Conservation (phyloP, 2,888 invertebrate species). For the Drosophila acutilabella region DNA sequence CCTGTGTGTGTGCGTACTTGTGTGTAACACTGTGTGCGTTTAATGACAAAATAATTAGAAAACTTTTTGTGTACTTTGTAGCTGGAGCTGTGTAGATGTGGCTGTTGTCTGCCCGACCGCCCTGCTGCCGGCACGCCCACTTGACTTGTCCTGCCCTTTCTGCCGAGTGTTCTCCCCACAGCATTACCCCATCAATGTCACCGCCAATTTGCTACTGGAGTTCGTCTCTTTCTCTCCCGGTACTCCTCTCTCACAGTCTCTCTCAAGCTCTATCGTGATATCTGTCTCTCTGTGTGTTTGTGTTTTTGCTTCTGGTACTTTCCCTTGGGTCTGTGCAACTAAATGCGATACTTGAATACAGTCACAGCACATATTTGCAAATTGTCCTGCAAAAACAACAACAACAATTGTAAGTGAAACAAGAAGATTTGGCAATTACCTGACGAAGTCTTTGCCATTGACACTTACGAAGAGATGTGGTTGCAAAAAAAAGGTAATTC, state of each 20-base stretch:
- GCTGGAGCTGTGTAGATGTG: constrained; percentile 62
- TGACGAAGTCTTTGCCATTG: constrained; percentile 57
- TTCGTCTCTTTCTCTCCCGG: constrained; percentile 19
- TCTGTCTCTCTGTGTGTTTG: constrained; percentile 17
- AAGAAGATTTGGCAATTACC: constrained; percentile 64
- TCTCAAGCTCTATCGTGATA: not conserved
- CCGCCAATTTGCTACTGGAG: constrained; percentile 74
- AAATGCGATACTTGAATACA: constrained; percentile 55
- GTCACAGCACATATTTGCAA: constrained; percentile 60
- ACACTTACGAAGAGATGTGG: constrained; percentile 45
- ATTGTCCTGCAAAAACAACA: constrained; percentile 56
- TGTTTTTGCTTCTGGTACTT: constrained; percentile 25
- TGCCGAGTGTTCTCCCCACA: constrained; percentile 20
- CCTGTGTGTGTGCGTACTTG: constrained; percentile 26
- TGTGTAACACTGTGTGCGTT: constrained; percentile 68
- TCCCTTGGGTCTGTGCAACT: constrained; percentile 31
- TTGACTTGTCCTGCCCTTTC: constrained; percentile 21
- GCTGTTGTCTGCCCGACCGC: constrained; percentile 38
- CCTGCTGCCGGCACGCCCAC: constrained; percentile 16
- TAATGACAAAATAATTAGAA: constrained; percentile 85
- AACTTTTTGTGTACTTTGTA: constrained; percentile 83
- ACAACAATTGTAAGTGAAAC: constrained; percentile 45
- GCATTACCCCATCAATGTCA: constrained; percentile 71
- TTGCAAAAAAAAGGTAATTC: constrained; percentile 18
- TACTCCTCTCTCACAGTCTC: not conserved